phyloP scores from a whole-genome alignment of 1,140 invertebrate species.

The Yoshiicerus persimilis region DNA sequence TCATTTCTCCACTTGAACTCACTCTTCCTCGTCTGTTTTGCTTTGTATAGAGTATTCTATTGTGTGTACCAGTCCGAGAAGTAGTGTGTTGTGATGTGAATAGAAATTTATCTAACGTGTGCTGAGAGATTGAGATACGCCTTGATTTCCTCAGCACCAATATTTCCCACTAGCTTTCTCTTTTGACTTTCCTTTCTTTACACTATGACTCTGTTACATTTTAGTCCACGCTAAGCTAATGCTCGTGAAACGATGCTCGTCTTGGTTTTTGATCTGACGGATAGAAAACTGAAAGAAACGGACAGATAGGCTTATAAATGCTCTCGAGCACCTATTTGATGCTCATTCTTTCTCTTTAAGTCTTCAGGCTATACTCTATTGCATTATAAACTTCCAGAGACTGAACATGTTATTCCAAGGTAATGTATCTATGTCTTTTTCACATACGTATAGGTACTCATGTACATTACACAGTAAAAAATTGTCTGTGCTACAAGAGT shows the following conservation, averaged over 20 bases:
- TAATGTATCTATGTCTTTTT: not conserved
- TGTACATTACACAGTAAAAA: not conserved
- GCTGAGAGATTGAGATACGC: conserved; percentile 15
- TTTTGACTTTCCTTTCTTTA: not conserved
- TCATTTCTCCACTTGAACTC: not conserved
- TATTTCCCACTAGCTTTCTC: not conserved
- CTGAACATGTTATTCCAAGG: not conserved
- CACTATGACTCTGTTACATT: not conserved
- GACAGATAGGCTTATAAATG: not conserved
- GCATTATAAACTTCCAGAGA: too few species aligned
- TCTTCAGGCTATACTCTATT: not conserved
- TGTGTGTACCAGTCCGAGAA: not conserved
- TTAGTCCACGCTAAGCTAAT: not conserved
- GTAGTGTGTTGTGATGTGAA: conserved; percentile 4
- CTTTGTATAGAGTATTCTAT: not conserved
- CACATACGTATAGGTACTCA: too few species aligned
- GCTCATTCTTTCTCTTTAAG: not conserved
- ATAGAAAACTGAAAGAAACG: not conserved
- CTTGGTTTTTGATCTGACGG: not conserved
- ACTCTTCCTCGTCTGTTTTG: not conserved
- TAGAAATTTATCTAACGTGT: conserved; percentile 14
- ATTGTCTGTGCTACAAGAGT: too few species aligned
- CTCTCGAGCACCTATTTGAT: not conserved
- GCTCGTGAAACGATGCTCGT: not conserved
- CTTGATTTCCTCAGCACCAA: not conserved